Base-by-base conservation (phyloP, 1,140 invertebrate genomes). In the Wiebesia pumilae region DNA sequence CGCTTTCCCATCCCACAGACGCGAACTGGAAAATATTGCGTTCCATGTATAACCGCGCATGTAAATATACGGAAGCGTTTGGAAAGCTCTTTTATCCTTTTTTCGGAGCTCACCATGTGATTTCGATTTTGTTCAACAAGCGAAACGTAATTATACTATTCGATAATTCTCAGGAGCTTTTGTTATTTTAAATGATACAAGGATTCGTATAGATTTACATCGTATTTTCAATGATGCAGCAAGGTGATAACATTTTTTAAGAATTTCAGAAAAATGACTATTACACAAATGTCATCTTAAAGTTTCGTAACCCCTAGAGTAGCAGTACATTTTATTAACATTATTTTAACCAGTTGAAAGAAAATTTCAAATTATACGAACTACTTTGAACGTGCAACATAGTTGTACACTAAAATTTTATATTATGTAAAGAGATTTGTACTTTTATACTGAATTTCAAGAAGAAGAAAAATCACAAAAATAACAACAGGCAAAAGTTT, bases 381-480 rank as follows among this genome's bases (percentile, higher is more conserved):
- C 21, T 47, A 33, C 47, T 85, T 75, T 51, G n/a, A 80, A 12
- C 21, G 73, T 79, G 58, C 75, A 67, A n/a, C 67, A n/a, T 67
- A 65, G 75, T 78, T 69, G 77, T 35, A 58, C 78, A 24, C 65
- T 77, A 82, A 77, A 81, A 65, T 86, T 83, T 86, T 83, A 62
- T 82, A 86, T 86, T 86, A 30, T 78, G 80, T 86, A 47, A 78
- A 47, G 40, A 43, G 38, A 83, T 87, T 87, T 87, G 81, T 87
- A 87, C 85, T 87, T 87, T 87, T 87, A 87, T 87, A 87, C 85
- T 81, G 81, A 65, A 86, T 82, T 82, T 77, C 43, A 71, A 69
- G n/a, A 80, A 87, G 51, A n/a, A 71, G 27, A 80, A 83, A 84
- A 87, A 87, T 51, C 19, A 84, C 6, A 71, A 71, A 80, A 65